Percentiles rank a stretch among this genome's conserved stretches.
phyloP scores from a whole-genome alignment of 2,797 vertebrate species.

The Phoebastria nigripes region DNA sequence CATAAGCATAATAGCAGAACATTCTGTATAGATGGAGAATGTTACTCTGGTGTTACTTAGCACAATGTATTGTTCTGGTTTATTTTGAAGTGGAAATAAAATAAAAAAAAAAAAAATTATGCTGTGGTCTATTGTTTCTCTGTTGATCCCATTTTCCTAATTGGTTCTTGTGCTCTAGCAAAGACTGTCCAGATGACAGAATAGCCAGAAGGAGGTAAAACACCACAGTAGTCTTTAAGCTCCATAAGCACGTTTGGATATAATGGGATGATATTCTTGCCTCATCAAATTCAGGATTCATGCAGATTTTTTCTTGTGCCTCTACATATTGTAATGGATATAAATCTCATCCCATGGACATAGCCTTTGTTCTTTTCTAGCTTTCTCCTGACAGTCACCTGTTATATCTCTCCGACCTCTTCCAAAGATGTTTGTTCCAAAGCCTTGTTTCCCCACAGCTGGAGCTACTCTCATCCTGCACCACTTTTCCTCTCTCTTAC shows the following conservation, averaged over 20 bases:
- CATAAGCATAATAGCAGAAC: background rate
- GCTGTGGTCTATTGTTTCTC: background rate
- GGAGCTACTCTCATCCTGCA: background rate
- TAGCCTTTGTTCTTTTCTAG: background rate
- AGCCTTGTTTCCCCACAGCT: background rate
- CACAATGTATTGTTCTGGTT: background rate
- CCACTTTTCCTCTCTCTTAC: background rate
- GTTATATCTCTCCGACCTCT: background rate
- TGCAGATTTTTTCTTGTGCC: background rate
- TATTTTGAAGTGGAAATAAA: background rate
- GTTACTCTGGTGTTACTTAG: background rate
- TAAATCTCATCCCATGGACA: background rate
- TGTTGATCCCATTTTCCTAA: background rate
- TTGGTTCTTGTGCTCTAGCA: background rate
- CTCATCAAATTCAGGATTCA: background rate
- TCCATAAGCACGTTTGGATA: background rate
- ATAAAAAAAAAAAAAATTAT: too few species aligned
- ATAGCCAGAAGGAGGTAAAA: background rate
- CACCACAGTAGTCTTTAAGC: background rate
- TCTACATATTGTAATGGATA: background rate
- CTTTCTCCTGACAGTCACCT: background rate
- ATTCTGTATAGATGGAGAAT: background rate
- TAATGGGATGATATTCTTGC: rapidly evolving
- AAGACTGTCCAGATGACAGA: background rate
- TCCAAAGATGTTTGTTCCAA: background rate